phyloP scores from a whole-genome alignment of 2,888 invertebrate species.

The Agonopterix subpropinquella region DNA sequence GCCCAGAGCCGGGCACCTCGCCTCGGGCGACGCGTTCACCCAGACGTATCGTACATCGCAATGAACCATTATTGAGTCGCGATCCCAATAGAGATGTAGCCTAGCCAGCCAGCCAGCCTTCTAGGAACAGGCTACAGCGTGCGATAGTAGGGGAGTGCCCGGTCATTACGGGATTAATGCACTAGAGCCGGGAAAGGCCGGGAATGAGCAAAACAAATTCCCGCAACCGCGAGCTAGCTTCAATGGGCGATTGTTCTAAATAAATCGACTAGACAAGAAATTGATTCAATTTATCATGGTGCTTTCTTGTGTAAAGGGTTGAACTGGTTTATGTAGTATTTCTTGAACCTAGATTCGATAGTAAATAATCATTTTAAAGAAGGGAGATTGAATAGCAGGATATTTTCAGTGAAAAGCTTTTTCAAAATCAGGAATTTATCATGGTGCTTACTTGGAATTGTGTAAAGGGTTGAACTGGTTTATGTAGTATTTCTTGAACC shows the following conservation, averaged over 20 bases:
- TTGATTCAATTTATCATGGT: not conserved
- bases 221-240: constrained; percentile 8
- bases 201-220: constrained; percentile 18
- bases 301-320: not conserved
- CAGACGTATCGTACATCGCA: constrained; percentile 52
- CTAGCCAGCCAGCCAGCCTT: constrained; percentile 5
- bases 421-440: not conserved
- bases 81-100: constrained; percentile 53
- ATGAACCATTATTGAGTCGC: constrained; percentile 42
- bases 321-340: not conserved
- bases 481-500: too few species aligned
- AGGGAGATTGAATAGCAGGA: not conserved
- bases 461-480: too few species aligned
- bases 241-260: constrained; percentile 31
- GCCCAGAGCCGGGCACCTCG: constrained; percentile 38
- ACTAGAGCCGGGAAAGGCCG: constrained; percentile 1
- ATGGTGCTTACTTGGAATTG: too few species aligned
- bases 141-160: constrained; percentile 47
- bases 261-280: constrained; percentile 6
- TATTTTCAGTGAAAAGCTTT: not conserved
- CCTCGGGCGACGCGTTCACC: constrained; percentile 40
- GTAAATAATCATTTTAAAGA: not conserved
- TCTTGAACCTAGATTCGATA: not conserved
- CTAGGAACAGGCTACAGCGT: constrained; percentile 25
- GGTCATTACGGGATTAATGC: constrained; percentile 39